These are phyloP conservation scores for Timema cristinae DNA, from an alignment of 2,888 invertebrate genomes.

Conservation along the genomic window DNA sequence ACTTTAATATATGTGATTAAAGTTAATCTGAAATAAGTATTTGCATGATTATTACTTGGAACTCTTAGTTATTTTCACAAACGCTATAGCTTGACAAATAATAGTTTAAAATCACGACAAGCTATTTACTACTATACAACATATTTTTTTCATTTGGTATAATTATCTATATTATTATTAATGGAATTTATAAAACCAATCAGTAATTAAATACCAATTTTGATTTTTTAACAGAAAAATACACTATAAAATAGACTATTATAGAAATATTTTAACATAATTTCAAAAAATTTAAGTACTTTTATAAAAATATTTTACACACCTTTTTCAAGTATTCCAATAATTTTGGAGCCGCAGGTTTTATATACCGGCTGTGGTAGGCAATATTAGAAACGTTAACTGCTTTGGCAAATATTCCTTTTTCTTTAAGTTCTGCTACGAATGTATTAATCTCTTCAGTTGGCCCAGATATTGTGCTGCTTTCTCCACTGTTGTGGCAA, in stretches of 20 bases:
- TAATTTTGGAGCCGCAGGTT: conserved; percentile 47
- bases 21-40: too few species aligned
- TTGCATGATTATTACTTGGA: too few species aligned
- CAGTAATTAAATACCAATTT: neutral
- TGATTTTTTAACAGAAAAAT: neutral
- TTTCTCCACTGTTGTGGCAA: conserved; percentile 74
- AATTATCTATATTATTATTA: neutral
- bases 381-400: conserved; percentile 38
- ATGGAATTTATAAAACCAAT: neutral
- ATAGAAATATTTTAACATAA: neutral
- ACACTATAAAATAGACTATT: neutral
- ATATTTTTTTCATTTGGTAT: neutral
- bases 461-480: conserved; percentile 76
- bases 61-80: too few species aligned
- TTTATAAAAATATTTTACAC: neutral
- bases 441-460: conserved; percentile 57
- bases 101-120: too few species aligned
- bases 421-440: conserved; percentile 50
- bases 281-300: neutral
- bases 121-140: too few species aligned
- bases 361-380: conserved; percentile 39
- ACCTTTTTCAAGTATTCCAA: conserved; percentile 45
- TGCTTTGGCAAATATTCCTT: conserved; percentile 35
- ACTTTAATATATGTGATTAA: too few species aligned
- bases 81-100: too few species aligned